These are phyloP conservation scores for Theocolax elegans DNA, from an alignment of 1,140 invertebrate species.

Conservation along the genomic window DNA sequence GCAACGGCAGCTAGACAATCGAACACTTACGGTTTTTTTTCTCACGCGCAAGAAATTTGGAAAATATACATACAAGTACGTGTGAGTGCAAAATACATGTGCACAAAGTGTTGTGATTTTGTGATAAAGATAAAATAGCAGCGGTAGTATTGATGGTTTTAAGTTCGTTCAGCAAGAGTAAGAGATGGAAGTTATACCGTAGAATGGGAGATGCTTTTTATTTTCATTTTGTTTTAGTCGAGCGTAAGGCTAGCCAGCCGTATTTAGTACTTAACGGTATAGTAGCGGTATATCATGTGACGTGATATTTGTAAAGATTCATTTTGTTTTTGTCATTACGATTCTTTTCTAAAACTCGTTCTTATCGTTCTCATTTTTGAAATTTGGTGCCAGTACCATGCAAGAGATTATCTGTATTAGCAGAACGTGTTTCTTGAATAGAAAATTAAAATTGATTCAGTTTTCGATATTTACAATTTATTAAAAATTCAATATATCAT, in stretches of 20 bases:
- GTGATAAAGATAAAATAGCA: slow-evolving; percentile 48
- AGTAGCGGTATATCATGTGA: slow-evolving; percentile 13
- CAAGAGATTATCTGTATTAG: too few species aligned
- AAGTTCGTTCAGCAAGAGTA: slow-evolving; percentile 31
- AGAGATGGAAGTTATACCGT: slow-evolving; percentile 25
- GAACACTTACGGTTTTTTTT: slow-evolving; percentile 66
- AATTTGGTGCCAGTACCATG: too few species aligned
- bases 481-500: too few species aligned
- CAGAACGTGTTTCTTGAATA: too few species aligned
- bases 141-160: slow-evolving; percentile 13
- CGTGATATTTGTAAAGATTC: slow-evolving; percentile 10
- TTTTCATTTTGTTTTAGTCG: slow-evolving; percentile 22
- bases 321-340: slow-evolving; percentile 11
- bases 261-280: slow-evolving; percentile 17
- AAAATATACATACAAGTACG: slow-evolving; percentile 45
- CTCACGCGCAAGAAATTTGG: slow-evolving; percentile 45
- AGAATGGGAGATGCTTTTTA: slow-evolving; percentile 4
- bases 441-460: too few species aligned
- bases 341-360: neutral
- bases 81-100: slow-evolving; percentile 41
- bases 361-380: neutral
- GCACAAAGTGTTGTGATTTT: slow-evolving; percentile 51
- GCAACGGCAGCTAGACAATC: slow-evolving; percentile 64
- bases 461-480: too few species aligned
- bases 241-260: slow-evolving; percentile 3